phyloP scores from a whole-genome alignment of 2,797 vertebrate genomes.

The Moxostoma hubbsi region DNA sequence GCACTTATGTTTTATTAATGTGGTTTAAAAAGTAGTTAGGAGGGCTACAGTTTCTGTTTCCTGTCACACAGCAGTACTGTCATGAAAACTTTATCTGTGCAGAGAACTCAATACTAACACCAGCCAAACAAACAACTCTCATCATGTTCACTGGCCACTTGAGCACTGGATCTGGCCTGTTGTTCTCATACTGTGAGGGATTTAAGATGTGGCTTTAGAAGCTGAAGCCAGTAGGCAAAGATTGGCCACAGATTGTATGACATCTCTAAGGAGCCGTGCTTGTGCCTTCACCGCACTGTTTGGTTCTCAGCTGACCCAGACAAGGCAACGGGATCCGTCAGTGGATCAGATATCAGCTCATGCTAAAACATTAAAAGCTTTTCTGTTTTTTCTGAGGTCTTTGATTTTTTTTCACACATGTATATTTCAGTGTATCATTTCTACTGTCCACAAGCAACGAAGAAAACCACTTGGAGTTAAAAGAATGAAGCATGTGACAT shows the following conservation, averaged over 20 bases:
- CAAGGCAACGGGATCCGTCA: slow-evolving; percentile 30
- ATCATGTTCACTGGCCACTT: slow-evolving; percentile 26
- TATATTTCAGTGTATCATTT: slow-evolving; percentile 36
- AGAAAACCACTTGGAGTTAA: background rate
- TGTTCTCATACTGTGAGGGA: slow-evolving; percentile 11
- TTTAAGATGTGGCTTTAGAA: slow-evolving; percentile 15
- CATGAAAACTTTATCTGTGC: slow-evolving; percentile 36
- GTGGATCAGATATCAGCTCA: slow-evolving; percentile 6
- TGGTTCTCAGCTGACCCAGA: slow-evolving; percentile 33
- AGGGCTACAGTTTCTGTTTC: slow-evolving; percentile 38
- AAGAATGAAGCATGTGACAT: background rate
- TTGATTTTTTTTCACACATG: slow-evolving; percentile 44
- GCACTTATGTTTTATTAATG: slow-evolving; percentile 8
- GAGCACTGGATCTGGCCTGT: background rate
- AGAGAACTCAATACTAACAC: background rate
- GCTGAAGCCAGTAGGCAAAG: background rate
- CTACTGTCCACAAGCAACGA: slow-evolving; percentile 10
- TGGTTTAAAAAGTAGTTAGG: slow-evolving; percentile 30
- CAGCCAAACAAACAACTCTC: too few relatives aligned
- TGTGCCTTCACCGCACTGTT: background rate
- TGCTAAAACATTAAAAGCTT: slow-evolving; percentile 57
- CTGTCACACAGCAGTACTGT: slow-evolving; percentile 24
- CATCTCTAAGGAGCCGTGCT: background rate
- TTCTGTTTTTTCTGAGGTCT: slow-evolving; percentile 26
- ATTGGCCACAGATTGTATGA: slow-evolving; percentile 36